Conservation (phyloP, 2,888 invertebrate species). For the Hyles lineata region DNA sequence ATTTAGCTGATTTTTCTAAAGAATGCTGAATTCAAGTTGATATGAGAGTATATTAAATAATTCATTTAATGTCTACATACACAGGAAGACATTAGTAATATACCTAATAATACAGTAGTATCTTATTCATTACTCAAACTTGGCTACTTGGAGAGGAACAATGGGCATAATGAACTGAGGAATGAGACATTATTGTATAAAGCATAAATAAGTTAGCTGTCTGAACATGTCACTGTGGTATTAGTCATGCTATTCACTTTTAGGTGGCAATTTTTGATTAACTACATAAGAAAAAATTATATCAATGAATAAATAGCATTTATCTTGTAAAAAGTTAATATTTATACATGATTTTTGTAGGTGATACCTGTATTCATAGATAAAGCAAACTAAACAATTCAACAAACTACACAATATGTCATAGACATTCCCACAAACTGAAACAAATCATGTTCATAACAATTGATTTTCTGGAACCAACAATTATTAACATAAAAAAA, state of each 20-base stretch:
- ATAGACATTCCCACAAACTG: too few species aligned
- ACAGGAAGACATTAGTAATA: neutral
- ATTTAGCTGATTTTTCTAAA: too few species aligned
- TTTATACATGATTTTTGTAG: neutral
- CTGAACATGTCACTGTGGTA: neutral
- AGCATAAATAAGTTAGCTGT: neutral
- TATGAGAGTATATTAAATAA: too few species aligned
- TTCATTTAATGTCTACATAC: neutral
- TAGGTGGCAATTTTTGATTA: neutral
- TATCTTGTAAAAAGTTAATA: neutral
- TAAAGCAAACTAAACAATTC: neutral
- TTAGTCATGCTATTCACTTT: constrained; percentile 3
- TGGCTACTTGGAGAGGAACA: neutral
- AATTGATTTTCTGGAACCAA: too few species aligned
- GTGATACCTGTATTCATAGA: neutral
- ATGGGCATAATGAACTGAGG: neutral
- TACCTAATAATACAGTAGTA: neutral
- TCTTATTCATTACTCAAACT: neutral
- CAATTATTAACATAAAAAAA: too few species aligned
- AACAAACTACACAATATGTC: neutral
- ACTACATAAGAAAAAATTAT: neutral
- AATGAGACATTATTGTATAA: neutral
- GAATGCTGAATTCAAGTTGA: too few species aligned
- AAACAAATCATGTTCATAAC: too few species aligned
- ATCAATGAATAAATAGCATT: neutral